These are phyloP conservation scores for Fratercula arctica DNA, from an alignment of 2,797 vertebrate species.

Conservation along the genomic window DNA sequence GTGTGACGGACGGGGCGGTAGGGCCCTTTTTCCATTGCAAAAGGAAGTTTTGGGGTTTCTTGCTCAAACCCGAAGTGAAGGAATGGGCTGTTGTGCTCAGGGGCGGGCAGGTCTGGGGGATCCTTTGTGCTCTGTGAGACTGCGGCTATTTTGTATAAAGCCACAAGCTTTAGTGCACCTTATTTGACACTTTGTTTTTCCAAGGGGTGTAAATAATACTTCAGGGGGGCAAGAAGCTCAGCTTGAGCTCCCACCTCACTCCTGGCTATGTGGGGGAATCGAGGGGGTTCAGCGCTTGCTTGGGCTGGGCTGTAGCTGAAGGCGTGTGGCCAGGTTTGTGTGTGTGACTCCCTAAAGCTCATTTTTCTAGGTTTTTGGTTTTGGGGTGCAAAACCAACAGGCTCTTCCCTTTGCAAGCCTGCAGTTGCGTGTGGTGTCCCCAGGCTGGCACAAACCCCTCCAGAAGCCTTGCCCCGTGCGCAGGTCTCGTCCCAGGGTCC, in stretches of 20 bases:
- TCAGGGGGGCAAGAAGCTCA: background rate
- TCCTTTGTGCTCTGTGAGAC: background rate
- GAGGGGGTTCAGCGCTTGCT: rapidly evolving
- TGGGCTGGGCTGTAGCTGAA: background rate
- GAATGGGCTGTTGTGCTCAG: rapidly evolving
- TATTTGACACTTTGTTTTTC: background rate
- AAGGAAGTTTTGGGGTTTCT: background rate
- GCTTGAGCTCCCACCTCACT: background rate
- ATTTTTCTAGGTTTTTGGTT: background rate
- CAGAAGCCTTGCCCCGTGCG: rapidly evolving
- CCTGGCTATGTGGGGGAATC: rapidly evolving
- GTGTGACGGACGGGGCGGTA: rapidly evolving
- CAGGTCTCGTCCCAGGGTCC: rapidly evolving
- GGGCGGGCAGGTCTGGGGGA: background rate
- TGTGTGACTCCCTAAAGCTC: background rate
- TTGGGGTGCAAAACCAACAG: background rate
- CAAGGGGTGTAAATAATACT: no score
- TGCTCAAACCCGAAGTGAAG: background rate
- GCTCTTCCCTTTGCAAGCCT: background rate
- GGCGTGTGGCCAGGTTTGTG: rapidly evolving
- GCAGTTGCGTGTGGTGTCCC: rapidly evolving
- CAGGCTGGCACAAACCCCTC: background rate
- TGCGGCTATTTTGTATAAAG: background rate
- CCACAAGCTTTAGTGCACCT: background rate
- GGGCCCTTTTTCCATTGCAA: no score